Percentiles rank a stretch among this genome's conserved stretches.
phyloP scores from a whole-genome alignment of 2,797 vertebrate genomes.

The Tragopan temminckii region DNA sequence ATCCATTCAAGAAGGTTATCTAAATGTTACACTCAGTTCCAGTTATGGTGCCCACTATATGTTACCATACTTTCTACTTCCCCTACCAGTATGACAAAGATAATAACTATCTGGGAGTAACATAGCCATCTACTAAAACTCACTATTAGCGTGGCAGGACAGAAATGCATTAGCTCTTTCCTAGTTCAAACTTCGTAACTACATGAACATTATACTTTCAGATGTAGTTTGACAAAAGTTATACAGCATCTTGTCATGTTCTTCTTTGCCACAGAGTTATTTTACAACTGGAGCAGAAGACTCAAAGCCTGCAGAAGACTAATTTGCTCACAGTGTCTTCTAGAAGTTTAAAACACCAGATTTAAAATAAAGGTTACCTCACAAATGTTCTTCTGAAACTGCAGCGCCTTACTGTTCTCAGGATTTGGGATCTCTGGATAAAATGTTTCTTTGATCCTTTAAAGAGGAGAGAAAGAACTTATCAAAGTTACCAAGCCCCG shows the following conservation, averaged over 20 bases:
- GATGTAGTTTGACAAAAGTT: background rate
- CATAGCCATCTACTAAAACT: background rate
- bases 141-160: background rate
- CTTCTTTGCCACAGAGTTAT: background rate
- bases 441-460: constrained; percentile 95
- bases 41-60: background rate
- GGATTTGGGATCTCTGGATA: constrained; percentile 97
- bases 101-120: background rate
- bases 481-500: background rate
- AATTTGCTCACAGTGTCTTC: background rate
- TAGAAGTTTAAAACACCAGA: background rate
- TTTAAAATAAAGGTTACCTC: constrained; percentile 78
- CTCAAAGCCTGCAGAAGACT: background rate
- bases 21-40: background rate
- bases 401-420: constrained; percentile 87
- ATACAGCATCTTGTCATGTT: background rate
- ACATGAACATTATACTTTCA: background rate
- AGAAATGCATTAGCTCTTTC: background rate
- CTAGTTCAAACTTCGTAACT: background rate
- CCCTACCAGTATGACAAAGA: background rate
- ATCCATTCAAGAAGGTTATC: background rate
- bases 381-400: constrained; percentile 83
- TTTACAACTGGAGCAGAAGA: background rate
- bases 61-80: background rate
- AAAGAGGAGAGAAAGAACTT: constrained; percentile 53